A percentile compares a stretch with the other conserved stretches of the same genome.
Evolutionary conservation across 1,140 invertebrate species (phyloP).

Genomic region (Diorhabda elongata): DNA sequence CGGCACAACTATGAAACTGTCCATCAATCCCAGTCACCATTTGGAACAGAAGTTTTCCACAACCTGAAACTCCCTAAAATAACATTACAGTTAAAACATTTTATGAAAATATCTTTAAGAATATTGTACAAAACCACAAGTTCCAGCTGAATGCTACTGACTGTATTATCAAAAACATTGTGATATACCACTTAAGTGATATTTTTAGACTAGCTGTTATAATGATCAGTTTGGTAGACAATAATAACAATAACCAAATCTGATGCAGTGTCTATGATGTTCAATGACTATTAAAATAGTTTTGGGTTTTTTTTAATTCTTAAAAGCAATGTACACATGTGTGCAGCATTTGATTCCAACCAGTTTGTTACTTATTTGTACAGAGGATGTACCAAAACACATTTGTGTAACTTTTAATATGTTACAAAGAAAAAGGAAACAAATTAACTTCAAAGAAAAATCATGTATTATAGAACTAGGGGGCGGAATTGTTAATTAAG

Average conservation of each 20-base stretch:
- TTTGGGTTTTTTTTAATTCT: background rate
- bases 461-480: background rate
- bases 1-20: conserved; percentile 77
- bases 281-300: background rate
- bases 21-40: conserved; percentile 73
- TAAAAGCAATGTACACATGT: background rate
- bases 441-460: background rate
- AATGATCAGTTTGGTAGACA: background rate
- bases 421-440: background rate
- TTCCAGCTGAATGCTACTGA: background rate
- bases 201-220: background rate
- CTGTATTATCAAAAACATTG: background rate
- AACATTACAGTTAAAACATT: background rate
- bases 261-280: background rate
- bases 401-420: background rate
- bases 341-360: background rate
- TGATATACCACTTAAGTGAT: background rate
- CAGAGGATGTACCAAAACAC: background rate
- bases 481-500: background rate
- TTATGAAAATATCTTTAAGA: background rate
- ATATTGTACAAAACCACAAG: background rate
- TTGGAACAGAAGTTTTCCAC: conserved; percentile 81
- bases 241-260: background rate
- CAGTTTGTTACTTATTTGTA: background rate
- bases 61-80: conserved; percentile 52